phyloP scores from a whole-genome alignment of 1,140 invertebrate genomes.

The Copidosoma floridanum region DNA sequence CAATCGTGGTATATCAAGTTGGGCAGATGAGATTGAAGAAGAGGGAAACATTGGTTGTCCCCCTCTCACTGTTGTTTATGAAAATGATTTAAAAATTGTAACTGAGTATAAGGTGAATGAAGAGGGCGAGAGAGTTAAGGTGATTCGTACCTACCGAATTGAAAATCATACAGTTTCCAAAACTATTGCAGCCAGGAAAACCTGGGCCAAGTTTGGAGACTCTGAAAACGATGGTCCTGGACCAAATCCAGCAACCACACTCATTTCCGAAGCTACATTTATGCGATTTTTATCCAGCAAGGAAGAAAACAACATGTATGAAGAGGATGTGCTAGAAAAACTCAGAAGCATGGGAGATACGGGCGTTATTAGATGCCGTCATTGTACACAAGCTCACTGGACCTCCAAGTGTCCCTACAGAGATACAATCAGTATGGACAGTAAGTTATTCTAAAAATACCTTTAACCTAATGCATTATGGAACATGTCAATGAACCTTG shows the following conservation, averaged over 20 bases:
- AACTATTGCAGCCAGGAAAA: conserved; percentile 86
- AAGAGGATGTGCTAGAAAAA: conserved; percentile 83
- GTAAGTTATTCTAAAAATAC: conserved; percentile 33
- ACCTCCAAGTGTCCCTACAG: conserved; percentile 96
- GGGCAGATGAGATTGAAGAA: conserved; percentile 91
- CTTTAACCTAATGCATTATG: too few species aligned
- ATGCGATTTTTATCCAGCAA: conserved; percentile 90
- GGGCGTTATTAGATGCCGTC: conserved; percentile 88
- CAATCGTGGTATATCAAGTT: conserved; percentile 75
- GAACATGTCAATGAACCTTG: not conserved
- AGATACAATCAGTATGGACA: conserved; percentile 74
- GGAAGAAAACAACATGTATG: conserved; percentile 80
- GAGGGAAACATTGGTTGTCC: conserved; percentile 73
- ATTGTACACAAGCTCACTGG: conserved; percentile 96
- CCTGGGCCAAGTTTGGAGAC: conserved; percentile 92
- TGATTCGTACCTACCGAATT: conserved; percentile 87
- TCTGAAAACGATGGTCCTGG: conserved; percentile 88
- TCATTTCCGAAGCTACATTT: conserved; percentile 91
- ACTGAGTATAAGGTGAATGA: conserved; percentile 92
- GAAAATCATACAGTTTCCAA: conserved; percentile 90
- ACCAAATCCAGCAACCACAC: conserved; percentile 94
- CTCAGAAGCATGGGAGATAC: conserved; percentile 69
- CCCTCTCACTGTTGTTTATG: conserved; percentile 75
- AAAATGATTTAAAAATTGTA: conserved; percentile 87
- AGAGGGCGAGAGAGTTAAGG: conserved; percentile 84